Evolutionary conservation across 2,888 invertebrate species (phyloP), one percentile per base, ranked within the genome.

Genomic region (Leucania comma): DNA sequence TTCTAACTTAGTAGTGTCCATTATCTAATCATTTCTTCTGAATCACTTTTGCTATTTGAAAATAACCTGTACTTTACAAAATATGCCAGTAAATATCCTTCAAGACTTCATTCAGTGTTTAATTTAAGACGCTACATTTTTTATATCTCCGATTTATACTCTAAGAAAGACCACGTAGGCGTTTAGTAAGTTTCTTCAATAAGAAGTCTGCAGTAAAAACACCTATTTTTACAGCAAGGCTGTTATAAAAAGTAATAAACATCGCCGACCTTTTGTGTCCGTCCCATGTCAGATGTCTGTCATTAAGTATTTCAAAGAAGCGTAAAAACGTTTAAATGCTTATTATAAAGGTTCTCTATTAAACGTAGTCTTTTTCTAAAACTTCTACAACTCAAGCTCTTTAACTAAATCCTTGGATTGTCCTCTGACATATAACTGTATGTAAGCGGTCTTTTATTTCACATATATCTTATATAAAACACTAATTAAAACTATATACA

Each of bases 221-320:
- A 24, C 1, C 1, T 29, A 56, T n/a, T 8, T 8, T 50, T 29
- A 9, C 20, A 26, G 22, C 10, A 12, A 74, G 26, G 1, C 4
- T 50, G 51, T 22, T 73, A 65, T 57, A 57, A 72, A 72, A 29
- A 42, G 29, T 3, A 50, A 54, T 50, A 56, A 57, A 57, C 20
- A 57, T n/a, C 32, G 2, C 2, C 26, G 29, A 3, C 22, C 35
- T 73, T 48, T 50, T 74, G 42, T 17, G 42, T 17, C 38, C 17
- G 2, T 42, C 42, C 42, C 17, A 26, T 9, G n/a, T 35, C 4
- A 12, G n/a, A 42, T 6, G 32, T 24, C 17, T 38, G 42, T 42
- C n/a, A 57, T 63, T 73, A 73, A 50, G 50, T 63, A 3, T 53
- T 72, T 75, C 66, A 22, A 46, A 46, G 51, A 46, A 58, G 35